A percentile compares a stretch with the other conserved stretches of the same genome.
phyloP scores from a whole-genome alignment of 2,797 vertebrate genomes.

The Thunnus albacares region DNA sequence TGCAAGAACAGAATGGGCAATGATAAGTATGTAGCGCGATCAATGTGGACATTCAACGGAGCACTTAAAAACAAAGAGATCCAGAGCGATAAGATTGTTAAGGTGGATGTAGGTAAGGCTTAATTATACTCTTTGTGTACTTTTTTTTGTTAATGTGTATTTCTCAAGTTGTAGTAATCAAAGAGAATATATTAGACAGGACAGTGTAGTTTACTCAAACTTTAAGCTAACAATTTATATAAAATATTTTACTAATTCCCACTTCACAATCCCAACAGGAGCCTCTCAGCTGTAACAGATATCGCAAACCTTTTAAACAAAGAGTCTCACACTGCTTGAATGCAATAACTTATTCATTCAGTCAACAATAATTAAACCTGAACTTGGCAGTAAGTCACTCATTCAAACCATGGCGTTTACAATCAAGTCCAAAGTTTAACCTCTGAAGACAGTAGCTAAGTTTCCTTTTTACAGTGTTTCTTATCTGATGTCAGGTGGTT shows the following conservation, averaged over 20 bases:
- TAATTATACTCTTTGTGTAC: background rate
- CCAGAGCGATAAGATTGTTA: slow-evolving; percentile 85
- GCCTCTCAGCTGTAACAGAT: too few species aligned
- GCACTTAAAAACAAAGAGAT: slow-evolving; percentile 87
- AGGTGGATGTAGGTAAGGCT: slow-evolving; percentile 87
- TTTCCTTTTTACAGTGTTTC: background rate
- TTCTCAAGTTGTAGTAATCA: background rate
- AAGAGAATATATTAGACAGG: background rate
- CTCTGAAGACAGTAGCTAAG: background rate
- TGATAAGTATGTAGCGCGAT: slow-evolving; percentile 85
- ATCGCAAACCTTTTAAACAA: too few species aligned
- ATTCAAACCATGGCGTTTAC: background rate
- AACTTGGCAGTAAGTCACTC: background rate
- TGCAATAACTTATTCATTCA: background rate
- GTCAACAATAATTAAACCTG: background rate
- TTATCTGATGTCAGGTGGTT: background rate
- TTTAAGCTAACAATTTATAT: background rate
- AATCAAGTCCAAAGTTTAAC: slow-evolving; percentile 1
- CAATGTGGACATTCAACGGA: slow-evolving; percentile 88
- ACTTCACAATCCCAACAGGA: too few species aligned
- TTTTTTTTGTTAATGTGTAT: background rate
- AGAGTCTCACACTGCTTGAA: too few species aligned
- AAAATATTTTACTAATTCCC: too few species aligned
- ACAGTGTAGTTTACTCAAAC: background rate
- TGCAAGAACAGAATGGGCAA: slow-evolving; percentile 86